These are phyloP conservation scores for Pegoplata infirma DNA, from an alignment of 2,888 invertebrate species.

Conservation along the genomic window DNA sequence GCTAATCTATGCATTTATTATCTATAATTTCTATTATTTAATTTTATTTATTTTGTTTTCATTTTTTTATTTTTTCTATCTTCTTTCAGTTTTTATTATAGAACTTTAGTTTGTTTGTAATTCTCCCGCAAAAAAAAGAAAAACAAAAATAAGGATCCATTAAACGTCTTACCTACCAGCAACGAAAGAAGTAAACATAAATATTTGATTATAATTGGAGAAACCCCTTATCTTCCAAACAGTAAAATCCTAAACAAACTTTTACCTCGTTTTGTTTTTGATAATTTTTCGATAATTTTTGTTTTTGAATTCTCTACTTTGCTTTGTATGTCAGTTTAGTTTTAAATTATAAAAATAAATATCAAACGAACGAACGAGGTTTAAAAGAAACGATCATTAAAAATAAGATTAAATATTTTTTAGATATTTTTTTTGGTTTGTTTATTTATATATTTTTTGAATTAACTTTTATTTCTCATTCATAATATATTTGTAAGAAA, in stretches of 20 bases:
- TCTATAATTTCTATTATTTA: constrained; percentile 2
- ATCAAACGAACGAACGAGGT: neutral
- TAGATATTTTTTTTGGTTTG: constrained; percentile 13
- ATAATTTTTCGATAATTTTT: constrained; percentile 1
- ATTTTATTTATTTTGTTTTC: constrained; percentile 26
- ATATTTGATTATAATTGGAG: neutral
- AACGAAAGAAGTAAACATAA: constrained; percentile 2
- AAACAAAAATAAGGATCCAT: neutral
- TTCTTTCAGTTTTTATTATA: constrained; percentile 35
- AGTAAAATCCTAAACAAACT: too few species aligned
- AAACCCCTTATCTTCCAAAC: neutral
- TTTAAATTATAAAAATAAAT: constrained; percentile 21
- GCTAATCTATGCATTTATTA: constrained; percentile 7
- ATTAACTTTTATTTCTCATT: constrained; percentile 45
- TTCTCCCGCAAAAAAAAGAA: neutral
- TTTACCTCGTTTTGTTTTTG: constrained; percentile 4
- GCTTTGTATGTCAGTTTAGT: constrained; percentile 30
- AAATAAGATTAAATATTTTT: constrained; percentile 22
- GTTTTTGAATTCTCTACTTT: constrained; percentile 4
- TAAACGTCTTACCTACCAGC: neutral
- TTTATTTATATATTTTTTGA: too few species aligned
- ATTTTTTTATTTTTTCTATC: constrained; percentile 3
- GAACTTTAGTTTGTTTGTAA: constrained; percentile 10
- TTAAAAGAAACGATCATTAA: neutral
- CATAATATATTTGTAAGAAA: constrained; percentile 34